Evolutionary conservation across 2,797 vertebrate genomes (phyloP).

Genomic region (Urophycis tenuis): DNA sequence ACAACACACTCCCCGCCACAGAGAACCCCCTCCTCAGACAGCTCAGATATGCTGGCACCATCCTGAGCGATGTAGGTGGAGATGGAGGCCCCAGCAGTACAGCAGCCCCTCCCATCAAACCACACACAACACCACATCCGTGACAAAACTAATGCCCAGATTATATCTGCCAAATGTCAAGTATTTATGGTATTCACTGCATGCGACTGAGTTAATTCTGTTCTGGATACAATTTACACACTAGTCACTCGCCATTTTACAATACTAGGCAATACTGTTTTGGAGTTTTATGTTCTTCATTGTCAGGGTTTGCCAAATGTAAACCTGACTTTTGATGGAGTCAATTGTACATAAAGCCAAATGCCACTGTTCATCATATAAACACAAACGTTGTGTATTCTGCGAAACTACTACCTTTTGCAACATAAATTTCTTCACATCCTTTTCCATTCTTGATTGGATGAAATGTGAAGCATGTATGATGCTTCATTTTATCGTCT

Average conservation of each 20-base stretch:
- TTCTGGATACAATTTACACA: neutral
- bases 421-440: neutral
- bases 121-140: neutral
- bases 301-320: neutral
- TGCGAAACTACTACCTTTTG: neutral
- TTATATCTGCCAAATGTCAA: neutral
- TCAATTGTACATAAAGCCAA: too few relatives aligned
- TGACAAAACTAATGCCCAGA: neutral
- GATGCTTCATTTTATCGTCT: neutral
- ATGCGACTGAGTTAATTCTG: neutral
- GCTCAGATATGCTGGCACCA: slow-evolving; percentile 80
- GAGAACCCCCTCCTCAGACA: slow-evolving; percentile 90
- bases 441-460: neutral
- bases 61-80: slow-evolving; percentile 87
- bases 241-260: neutral
- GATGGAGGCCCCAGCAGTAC: neutral
- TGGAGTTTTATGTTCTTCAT: neutral
- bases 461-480: neutral
- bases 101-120: neutral
- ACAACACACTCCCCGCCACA: slow-evolving; percentile 93
- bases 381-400: neutral
- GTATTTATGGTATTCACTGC: neutral
- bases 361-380: neutral
- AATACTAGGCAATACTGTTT: neutral
- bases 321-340: neutral